Conservation (phyloP, 2,113 vertebrate species). For the Indri indri region DNA sequence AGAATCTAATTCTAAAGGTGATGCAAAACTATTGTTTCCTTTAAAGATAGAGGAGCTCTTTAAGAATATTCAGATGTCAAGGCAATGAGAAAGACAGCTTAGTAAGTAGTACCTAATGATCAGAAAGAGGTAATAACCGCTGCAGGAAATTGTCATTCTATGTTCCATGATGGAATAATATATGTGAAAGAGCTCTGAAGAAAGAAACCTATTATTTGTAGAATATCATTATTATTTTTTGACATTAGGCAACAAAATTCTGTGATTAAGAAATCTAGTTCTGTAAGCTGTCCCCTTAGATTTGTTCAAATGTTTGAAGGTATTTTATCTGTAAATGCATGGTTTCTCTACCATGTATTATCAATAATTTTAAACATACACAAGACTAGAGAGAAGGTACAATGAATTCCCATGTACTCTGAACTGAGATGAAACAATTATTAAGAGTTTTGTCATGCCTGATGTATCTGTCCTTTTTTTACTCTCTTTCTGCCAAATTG, state of each 20-base stretch:
- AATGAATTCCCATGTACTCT: background rate
- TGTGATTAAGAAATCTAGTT: background rate
- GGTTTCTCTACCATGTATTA: background rate
- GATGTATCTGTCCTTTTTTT: background rate
- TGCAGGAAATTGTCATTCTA: background rate
- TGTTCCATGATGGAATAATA: background rate
- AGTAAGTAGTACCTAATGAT: background rate
- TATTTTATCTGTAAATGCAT: background rate
- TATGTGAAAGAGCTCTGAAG: background rate
- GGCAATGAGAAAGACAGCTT: background rate
- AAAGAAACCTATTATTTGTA: constrained; percentile 19
- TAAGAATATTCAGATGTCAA: constrained; percentile 14
- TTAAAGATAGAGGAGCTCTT: constrained; percentile 20
- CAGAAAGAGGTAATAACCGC: background rate
- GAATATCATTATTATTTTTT: constrained; percentile 3
- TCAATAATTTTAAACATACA: background rate
- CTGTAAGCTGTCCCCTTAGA: background rate
- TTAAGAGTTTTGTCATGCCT: background rate
- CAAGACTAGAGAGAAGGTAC: background rate
- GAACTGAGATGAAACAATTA: background rate
- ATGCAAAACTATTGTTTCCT: background rate
- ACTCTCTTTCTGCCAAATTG: background rate
- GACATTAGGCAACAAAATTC: constrained; percentile 19
- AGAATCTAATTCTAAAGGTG: constrained; percentile 8
- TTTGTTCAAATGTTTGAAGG: constrained; percentile 27